Evolutionary conservation across 2,888 invertebrate species (phyloP).

Genomic region (Nemotelus pantherinus): DNA sequence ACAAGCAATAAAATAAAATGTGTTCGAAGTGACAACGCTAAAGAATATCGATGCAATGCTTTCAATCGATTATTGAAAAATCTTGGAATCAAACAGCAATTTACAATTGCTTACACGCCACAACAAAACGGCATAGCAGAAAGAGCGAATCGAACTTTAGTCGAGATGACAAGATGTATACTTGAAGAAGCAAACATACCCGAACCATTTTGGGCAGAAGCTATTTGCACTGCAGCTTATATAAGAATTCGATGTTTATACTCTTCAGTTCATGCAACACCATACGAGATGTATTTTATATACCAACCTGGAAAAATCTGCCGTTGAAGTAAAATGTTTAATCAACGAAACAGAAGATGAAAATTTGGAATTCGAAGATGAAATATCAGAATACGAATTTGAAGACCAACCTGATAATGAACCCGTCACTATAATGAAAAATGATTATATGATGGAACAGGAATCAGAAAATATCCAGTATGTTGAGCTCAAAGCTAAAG

Average conservation of each 20-base stretch:
- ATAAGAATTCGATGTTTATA: constrained; percentile 31
- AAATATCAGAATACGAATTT: too few relatives aligned
- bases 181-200: constrained; percentile 51
- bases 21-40: constrained; percentile 53
- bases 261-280: not conserved
- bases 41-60: constrained; percentile 52
- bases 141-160: constrained; percentile 52
- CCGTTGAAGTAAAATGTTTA: too few relatives aligned
- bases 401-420: too few relatives aligned
- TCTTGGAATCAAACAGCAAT: constrained; percentile 53
- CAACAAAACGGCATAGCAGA: constrained; percentile 55
- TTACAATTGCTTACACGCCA: constrained; percentile 51
- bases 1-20: constrained; percentile 50
- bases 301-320: too few relatives aligned
- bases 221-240: constrained; percentile 51
- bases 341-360: too few relatives aligned
- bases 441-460: too few relatives aligned
- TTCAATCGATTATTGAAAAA: constrained; percentile 49
- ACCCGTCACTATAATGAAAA: too few relatives aligned
- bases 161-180: constrained; percentile 54
- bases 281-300: constrained; percentile 35
- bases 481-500: too few relatives aligned
- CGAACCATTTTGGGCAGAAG: constrained; percentile 54
- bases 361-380: too few relatives aligned
- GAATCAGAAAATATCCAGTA: too few relatives aligned